Conservation (phyloP, 2,797 vertebrate genomes). For the Myiothlypis coronata region DNA sequence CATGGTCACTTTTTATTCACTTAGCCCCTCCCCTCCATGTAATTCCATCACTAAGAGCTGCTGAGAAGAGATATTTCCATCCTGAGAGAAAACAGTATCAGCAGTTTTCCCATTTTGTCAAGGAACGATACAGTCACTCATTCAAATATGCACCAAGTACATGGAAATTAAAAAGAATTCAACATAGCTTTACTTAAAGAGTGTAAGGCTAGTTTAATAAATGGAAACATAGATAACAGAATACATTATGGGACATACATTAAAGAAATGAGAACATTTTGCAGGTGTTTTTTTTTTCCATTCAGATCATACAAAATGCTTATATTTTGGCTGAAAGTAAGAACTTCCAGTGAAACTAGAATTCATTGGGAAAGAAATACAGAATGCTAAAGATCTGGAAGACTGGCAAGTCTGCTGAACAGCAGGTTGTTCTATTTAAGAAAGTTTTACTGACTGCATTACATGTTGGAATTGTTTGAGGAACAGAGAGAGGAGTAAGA, state of each 20-base stretch:
- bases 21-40: neutral
- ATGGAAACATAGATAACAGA: neutral
- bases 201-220: neutral
- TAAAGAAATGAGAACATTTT: neutral
- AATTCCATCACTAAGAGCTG: neutral
- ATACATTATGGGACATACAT: neutral
- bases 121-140: constrained; percentile 7
- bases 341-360: neutral
- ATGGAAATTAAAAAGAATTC: neutral
- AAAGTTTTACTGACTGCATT: neutral
- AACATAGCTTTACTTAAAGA: neutral
- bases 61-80: neutral
- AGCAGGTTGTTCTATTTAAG: neutral
- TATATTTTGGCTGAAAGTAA: neutral
- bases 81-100: neutral
- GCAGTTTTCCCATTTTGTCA: neutral
- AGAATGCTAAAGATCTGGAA: neutral
- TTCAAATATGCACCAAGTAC: neutral
- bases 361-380: neutral
- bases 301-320: neutral
- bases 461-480: neutral
- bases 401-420: neutral
- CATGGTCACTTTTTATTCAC: neutral
- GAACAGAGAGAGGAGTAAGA: neutral
- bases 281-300: neutral